phyloP scores from a whole-genome alignment of 2,113 vertebrate genomes.

The Lates calcarifer region DNA sequence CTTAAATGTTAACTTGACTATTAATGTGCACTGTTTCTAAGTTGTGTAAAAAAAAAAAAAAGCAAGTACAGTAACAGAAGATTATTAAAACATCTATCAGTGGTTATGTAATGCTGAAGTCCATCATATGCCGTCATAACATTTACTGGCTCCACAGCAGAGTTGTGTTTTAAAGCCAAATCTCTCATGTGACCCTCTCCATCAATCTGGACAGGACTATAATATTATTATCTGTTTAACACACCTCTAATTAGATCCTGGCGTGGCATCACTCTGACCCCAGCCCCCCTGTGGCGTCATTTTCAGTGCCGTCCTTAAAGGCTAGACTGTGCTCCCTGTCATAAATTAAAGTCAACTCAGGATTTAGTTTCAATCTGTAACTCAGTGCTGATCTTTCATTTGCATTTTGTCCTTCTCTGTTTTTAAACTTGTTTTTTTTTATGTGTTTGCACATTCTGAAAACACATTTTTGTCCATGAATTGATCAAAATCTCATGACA shows the following conservation, averaged over 20 bases:
- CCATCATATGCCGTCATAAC: neutral
- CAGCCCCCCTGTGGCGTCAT: neutral
- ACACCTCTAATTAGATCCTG: constrained; percentile 47
- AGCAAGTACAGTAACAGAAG: too few species aligned
- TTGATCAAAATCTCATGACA: neutral
- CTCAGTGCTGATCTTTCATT: constrained; percentile 1
- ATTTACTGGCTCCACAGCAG: constrained; percentile 9
- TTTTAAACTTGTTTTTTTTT: too few species aligned
- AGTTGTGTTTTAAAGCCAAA: constrained; percentile 7
- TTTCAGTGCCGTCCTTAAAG: neutral
- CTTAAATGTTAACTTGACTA: too few species aligned
- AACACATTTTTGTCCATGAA: neutral
- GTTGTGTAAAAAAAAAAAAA: too few species aligned
- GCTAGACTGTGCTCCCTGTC: neutral
- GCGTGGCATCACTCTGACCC: constrained; percentile 24
- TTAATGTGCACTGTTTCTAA: too few species aligned
- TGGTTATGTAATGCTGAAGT: neutral
- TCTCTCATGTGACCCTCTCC: constrained; percentile 12
- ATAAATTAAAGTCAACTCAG: constrained; percentile 1
- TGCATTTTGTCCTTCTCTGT: neutral
- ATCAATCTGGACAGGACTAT: constrained; percentile 17
- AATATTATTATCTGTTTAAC: constrained; percentile 42
- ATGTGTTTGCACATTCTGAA: neutral
- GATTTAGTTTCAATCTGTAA: neutral
- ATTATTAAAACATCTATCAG: neutral